Conservation (phyloP, 2,797 vertebrate genomes). For the Acanthiza pusilla region DNA sequence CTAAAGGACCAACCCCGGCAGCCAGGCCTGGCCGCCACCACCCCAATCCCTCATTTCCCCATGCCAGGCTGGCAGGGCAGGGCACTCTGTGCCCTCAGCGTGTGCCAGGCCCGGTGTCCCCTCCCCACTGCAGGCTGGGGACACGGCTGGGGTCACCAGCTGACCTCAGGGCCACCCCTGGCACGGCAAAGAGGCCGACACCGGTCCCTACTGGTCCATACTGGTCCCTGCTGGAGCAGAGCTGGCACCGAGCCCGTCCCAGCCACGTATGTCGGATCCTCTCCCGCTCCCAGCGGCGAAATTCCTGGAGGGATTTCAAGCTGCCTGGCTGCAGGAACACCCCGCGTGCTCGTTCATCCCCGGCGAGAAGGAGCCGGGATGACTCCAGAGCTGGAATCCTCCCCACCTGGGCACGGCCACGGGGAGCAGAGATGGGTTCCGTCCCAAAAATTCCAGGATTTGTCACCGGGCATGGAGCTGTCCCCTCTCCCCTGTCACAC, state of each 20-base stretch:
- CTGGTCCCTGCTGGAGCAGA: not conserved
- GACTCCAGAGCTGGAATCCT: not conserved
- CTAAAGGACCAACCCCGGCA: not conserved
- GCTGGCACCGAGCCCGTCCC: constrained; percentile 4
- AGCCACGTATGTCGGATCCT: constrained; percentile 4
- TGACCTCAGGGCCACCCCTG: not conserved
- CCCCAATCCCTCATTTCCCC: not conserved
- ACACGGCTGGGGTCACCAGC: not conserved
- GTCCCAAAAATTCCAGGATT: not conserved
- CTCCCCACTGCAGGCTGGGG: not conserved
- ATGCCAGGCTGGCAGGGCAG: constrained; percentile 17
- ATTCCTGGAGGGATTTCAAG: constrained; percentile 54
- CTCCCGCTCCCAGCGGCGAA: not conserved
- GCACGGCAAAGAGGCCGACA: fast-evolving
- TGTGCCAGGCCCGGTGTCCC: not conserved
- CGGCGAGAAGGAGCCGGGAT: fast-evolving
- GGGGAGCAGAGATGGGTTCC: not conserved
- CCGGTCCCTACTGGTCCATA: not conserved
- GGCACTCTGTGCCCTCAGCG: constrained; percentile 49
- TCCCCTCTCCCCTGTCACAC: not conserved
- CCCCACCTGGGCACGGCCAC: not conserved
- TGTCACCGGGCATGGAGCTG: not conserved
- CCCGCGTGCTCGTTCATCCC: not conserved
- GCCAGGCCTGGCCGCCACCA: not conserved
- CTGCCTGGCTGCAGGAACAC: not conserved